These are phyloP conservation scores for Spinus pinus DNA, from an alignment of 2,797 vertebrate genomes.

Conservation along the genomic window DNA sequence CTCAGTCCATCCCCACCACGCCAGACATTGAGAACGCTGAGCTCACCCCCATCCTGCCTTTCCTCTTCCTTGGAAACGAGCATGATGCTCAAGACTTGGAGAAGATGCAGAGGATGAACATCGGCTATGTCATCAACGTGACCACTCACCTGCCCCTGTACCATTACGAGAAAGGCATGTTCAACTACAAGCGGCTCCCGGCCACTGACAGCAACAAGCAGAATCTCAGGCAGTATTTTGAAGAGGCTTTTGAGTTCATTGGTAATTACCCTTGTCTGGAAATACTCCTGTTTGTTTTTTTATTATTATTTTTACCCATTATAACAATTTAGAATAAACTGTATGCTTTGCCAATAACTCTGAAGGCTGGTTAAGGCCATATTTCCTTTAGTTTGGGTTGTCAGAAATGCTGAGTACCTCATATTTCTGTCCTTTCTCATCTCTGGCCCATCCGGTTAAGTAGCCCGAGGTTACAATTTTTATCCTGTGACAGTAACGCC, in stretches of 20 bases:
- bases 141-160: slow-evolving; percentile 97
- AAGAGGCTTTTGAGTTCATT: slow-evolving; percentile 99
- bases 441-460: background rate
- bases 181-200: slow-evolving; percentile 94
- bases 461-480: background rate
- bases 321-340: background rate
- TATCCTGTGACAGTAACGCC: background rate
- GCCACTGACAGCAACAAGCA: slow-evolving; percentile 99
- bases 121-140: slow-evolving; percentile 93
- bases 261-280: slow-evolving; percentile 77
- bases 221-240: slow-evolving; percentile 98
- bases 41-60: slow-evolving; percentile 94
- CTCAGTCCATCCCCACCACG: slow-evolving; percentile 91
- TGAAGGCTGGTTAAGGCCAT: background rate
- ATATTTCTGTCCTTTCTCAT: background rate
- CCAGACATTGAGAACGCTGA: slow-evolving; percentile 97
- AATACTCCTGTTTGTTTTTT: background rate
- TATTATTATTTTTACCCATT: background rate
- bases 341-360: background rate
- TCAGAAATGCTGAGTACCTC: background rate
- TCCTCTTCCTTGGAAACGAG: slow-evolving; percentile 95
- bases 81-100: slow-evolving; percentile 91
- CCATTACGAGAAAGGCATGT: slow-evolving; percentile 91
- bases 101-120: slow-evolving; percentile 89
- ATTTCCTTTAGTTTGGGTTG: background rate